These are phyloP conservation scores for Lycodopsis pacificus DNA, from an alignment of 2,797 vertebrate genomes.

Conservation along the genomic window DNA sequence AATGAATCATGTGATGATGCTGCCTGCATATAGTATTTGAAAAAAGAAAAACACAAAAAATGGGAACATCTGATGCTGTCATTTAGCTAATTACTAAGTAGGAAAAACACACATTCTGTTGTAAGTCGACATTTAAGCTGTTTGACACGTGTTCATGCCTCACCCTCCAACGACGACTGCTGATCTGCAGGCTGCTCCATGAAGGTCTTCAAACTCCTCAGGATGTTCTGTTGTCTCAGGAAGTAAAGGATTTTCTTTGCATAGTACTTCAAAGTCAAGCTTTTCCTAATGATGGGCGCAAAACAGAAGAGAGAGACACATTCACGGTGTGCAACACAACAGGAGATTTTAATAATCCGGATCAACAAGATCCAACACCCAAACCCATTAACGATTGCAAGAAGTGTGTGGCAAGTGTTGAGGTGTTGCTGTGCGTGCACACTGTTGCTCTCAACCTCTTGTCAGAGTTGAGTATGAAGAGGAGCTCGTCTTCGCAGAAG, in stretches of 20 bases:
- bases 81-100: background rate
- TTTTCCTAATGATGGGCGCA: slow-evolving; percentile 85
- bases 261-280: slow-evolving; percentile 96
- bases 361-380: slow-evolving; percentile 18
- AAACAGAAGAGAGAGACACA: background rate
- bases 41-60: background rate
- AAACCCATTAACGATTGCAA: background rate
- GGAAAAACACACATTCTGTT: background rate
- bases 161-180: slow-evolving; percentile 93
- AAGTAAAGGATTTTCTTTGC: slow-evolving; percentile 99
- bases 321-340: background rate
- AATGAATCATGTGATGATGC: rapidly evolving
- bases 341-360: background rate
- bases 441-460: slow-evolving; percentile 88
- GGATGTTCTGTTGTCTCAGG: slow-evolving; percentile 94
- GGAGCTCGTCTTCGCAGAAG: slow-evolving; percentile 97
- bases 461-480: slow-evolving; percentile 94
- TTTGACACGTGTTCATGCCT: slow-evolving; percentile 16
- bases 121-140: background rate
- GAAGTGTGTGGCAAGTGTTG: background rate
- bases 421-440: background rate
- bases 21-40: background rate
- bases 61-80: background rate
- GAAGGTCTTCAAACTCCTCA: slow-evolving; percentile 92
- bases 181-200: slow-evolving; percentile 88